Evolutionary conservation across 2,113 vertebrate genomes (phyloP).

Genomic region (Triplophysa rosa): DNA sequence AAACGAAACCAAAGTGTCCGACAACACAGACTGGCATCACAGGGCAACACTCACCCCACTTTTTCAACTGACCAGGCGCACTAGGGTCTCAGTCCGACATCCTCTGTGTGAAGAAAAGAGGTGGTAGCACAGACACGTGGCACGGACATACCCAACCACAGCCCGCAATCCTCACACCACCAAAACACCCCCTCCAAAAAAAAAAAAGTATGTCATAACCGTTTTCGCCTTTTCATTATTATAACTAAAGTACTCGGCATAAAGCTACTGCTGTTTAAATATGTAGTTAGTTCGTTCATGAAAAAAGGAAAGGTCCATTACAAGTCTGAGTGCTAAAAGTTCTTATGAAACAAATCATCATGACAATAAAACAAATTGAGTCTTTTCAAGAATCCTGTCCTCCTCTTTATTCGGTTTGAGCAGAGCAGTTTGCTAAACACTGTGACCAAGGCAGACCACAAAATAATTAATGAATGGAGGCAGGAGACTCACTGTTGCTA

Average conservation of each 20-base stretch:
- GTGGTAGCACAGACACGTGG: slow-evolving; percentile 77
- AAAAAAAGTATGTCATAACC: slow-evolving; percentile 51
- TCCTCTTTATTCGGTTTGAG: slow-evolving; percentile 60
- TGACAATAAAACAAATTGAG: slow-evolving; percentile 47
- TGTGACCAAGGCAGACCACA: slow-evolving; percentile 66
- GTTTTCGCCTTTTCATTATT: slow-evolving; percentile 54
- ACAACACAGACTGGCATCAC: slow-evolving; percentile 36
- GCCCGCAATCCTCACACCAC: slow-evolving; percentile 76
- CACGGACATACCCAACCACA: slow-evolving; percentile 78
- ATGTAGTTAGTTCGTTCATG: slow-evolving; percentile 34
- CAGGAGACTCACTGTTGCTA: slow-evolving; percentile 78
- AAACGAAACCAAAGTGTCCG: neutral
- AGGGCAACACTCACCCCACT: slow-evolving; percentile 74
- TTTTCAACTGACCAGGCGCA: slow-evolving; percentile 68
- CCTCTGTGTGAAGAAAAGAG: slow-evolving; percentile 69
- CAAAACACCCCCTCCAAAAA: slow-evolving; percentile 53
- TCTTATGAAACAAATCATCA: slow-evolving; percentile 55
- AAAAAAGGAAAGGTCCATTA: slow-evolving; percentile 44
- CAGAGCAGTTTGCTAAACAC: slow-evolving; percentile 66
- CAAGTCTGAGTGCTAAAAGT: slow-evolving; percentile 43
- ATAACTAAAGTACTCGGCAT: neutral
- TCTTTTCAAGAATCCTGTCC: slow-evolving; percentile 55
- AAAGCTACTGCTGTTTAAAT: neutral
- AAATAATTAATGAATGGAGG: slow-evolving; percentile 76
- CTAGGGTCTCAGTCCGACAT: slow-evolving; percentile 70